phyloP scores from a whole-genome alignment of 2,113 vertebrate species.

The Cyprichromis sp. region DNA sequence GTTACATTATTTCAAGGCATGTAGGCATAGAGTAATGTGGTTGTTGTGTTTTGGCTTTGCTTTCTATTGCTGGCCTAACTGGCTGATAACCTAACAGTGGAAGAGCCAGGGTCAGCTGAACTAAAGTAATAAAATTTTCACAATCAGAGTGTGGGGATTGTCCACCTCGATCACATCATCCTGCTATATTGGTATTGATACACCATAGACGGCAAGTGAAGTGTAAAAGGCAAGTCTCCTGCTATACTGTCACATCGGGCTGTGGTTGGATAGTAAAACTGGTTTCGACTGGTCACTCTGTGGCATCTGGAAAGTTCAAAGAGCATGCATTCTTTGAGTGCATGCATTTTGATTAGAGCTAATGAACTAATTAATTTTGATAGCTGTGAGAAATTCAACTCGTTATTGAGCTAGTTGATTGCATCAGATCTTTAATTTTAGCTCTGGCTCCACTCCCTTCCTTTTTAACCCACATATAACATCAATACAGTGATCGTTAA shows the following conservation, averaged over 20 bases:
- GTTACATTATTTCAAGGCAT: not conserved
- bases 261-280: not conserved
- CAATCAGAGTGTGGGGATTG: not conserved
- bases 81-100: not conserved
- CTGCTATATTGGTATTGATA: not conserved
- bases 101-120: not conserved
- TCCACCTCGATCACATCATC: not conserved
- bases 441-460: not conserved
- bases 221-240: not conserved
- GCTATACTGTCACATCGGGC: not conserved
- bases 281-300: not conserved
- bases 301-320: not conserved
- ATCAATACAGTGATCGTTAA: rapidly evolving
- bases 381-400: not conserved
- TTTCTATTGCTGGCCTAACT: not conserved
- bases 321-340: not conserved
- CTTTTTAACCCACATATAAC: rapidly evolving
- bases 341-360: not conserved
- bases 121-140: not conserved
- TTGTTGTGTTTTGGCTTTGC: not conserved
- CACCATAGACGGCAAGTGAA: not conserved
- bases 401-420: not conserved
- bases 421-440: rapidly evolving
- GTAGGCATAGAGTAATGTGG: no score
- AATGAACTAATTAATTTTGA: not conserved